Conservation (phyloP, 2,888 invertebrate genomes). For the Hemistola chrysoprasaria region DNA sequence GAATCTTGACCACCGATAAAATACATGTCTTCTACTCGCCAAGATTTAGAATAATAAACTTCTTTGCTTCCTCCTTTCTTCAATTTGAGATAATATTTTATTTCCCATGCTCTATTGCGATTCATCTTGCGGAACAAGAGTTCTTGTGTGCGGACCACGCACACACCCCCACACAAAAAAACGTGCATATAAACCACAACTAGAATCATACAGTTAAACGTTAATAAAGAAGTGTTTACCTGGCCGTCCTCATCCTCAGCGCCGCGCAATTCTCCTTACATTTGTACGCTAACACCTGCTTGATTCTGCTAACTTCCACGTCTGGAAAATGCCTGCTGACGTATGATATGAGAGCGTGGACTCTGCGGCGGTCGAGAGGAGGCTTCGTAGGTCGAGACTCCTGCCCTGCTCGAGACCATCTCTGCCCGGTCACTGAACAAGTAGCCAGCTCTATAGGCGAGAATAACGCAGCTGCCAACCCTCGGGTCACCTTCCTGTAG, state of each 20-base stretch:
- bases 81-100: too few species aligned
- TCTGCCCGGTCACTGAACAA: slow-evolving; percentile 88
- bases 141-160: too few species aligned
- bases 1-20: too few species aligned
- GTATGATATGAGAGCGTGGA: slow-evolving; percentile 89
- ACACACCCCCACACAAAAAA: too few species aligned
- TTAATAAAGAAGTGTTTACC: slow-evolving; percentile 59
- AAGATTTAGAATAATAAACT: too few species aligned
- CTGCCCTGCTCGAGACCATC: slow-evolving; percentile 88
- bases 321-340: slow-evolving; percentile 88
- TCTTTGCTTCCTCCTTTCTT: too few species aligned
- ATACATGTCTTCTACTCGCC: too few species aligned
- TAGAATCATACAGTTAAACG: neutral
- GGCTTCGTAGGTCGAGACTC: slow-evolving; percentile 89
- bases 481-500: slow-evolving; percentile 87
- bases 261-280: slow-evolving; percentile 90
- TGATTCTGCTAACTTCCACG: slow-evolving; percentile 88
- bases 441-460: slow-evolving; percentile 88
- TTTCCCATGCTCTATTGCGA: too few species aligned
- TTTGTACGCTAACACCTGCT: slow-evolving; percentile 89
- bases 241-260: slow-evolving; percentile 87
- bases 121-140: too few species aligned
- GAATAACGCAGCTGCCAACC: slow-evolving; percentile 88
- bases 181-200: neutral
- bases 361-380: slow-evolving; percentile 86